These are phyloP conservation scores for Heterochromis multidens DNA, from an alignment of 2,113 vertebrate genomes.

Conservation along the genomic window DNA sequence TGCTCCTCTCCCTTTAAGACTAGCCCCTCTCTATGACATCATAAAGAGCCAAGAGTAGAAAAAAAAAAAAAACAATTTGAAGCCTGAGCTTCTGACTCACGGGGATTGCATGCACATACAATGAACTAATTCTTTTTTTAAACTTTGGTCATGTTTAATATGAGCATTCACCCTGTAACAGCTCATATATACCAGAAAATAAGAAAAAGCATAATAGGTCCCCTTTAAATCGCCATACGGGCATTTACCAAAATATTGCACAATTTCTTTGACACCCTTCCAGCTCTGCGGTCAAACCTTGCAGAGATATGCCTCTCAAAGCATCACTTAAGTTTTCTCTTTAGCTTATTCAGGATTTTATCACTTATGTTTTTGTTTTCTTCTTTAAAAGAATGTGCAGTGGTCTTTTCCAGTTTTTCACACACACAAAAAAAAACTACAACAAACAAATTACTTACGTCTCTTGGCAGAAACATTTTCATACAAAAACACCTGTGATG, in stretches of 20 bases:
- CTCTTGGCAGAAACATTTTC: conserved; percentile 29
- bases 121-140: neutral
- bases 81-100: neutral
- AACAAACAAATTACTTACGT: conserved; percentile 7
- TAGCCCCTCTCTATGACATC: neutral
- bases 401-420: conserved; percentile 75
- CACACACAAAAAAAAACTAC: neutral
- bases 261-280: neutral
- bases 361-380: conserved; percentile 16
- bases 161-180: neutral
- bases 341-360: conserved; percentile 62
- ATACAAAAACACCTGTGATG: conserved; percentile 8
- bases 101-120: neutral
- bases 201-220: neutral
- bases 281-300: conserved; percentile 8
- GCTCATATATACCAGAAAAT: neutral
- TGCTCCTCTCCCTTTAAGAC: too few species aligned
- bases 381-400: conserved; percentile 52
- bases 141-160: neutral
- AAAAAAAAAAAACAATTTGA: neutral
- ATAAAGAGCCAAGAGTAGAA: neutral
- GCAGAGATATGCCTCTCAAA: neutral
- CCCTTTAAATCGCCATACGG: accelerated
- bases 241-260: neutral
- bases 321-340: neutral